A percentile compares a stretch with the other conserved stretches of the same genome.
phyloP scores from a whole-genome alignment of 2,888 invertebrate genomes.

The Tetanocera ferruginea region DNA sequence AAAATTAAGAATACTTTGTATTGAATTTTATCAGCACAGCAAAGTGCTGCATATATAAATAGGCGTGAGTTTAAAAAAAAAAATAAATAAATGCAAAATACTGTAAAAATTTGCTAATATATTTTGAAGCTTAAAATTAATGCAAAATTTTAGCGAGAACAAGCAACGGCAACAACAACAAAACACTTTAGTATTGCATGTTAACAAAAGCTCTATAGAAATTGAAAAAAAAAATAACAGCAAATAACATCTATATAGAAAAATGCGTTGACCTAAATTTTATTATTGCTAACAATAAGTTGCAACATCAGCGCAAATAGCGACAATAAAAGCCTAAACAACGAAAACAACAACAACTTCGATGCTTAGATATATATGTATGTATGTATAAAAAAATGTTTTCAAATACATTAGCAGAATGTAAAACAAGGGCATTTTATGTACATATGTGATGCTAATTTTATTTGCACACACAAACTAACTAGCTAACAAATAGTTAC shows the following conservation, averaged over 20 bases:
- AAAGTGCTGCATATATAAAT: background rate
- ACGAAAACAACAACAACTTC: slow-evolving; percentile 13
- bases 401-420: background rate
- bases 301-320: slow-evolving; percentile 20
- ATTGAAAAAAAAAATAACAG: background rate
- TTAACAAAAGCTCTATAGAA: background rate
- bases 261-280: slow-evolving; percentile 64
- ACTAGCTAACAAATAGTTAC: too few relatives aligned
- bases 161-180: background rate
- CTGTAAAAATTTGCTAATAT: background rate
- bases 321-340: slow-evolving; percentile 16
- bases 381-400: background rate
- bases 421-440: background rate
- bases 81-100: too few relatives aligned
- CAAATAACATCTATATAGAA: background rate
- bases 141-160: background rate
- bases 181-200: background rate
- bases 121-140: slow-evolving; percentile 2
- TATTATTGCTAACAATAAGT: slow-evolving; percentile 36
- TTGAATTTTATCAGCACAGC: too few relatives aligned
- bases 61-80: background rate
- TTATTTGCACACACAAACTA: slow-evolving; percentile 7
- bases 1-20: too few relatives aligned
- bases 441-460: slow-evolving; percentile 23
- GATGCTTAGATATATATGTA: background rate